Evolutionary conservation across 2,888 invertebrate genomes (phyloP), one percentile per base, ranked within the genome.

Genomic region (Scaptomyza reducta): DNA sequence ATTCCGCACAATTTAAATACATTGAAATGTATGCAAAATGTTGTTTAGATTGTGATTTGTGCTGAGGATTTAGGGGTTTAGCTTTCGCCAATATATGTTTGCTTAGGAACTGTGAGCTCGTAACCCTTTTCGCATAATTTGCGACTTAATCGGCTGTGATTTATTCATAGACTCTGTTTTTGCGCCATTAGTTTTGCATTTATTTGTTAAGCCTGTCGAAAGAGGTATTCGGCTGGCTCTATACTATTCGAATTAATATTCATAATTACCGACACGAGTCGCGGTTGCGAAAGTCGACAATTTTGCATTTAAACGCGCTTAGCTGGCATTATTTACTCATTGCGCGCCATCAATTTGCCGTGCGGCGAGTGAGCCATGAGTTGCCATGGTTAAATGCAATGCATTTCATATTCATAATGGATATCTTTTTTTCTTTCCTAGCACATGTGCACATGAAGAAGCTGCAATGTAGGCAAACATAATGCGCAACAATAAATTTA

Each of bases 401-500:
- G 84, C 76, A 74, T 76, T 87, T 88, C 66, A 74, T 88, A 85
- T 85, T 85, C 88, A 88, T 85, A 87, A 87, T 78, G 74, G 56
- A 68, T 49, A 33, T 16, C 4, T 22, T 22, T 78, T 80, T 40
- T 40, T 5, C 79, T 73, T 38, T 0, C 14, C n/a, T 14, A 9
- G 38, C 9, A 9, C 6, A 49, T 49, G 11, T 42, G 53, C 27
- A 57, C 54, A 29, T 51, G 71, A 55, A 58, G 38, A n/a, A 60
- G 63, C 53, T 59, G 59, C 58, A 22, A 49, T 56, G 51, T 61
- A 61, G 84, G 54, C 82, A 77, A 80, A 40, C 81, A 78, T 88
- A 83, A 84, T 86, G 87, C 81, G 80, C 84, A 86, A 80, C 78
- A 86, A 86, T 85, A 85, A 88, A 85, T 85, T 88, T 79, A 83